A percentile compares a stretch with the other conserved stretches of the same genome.
Conservation (phyloP, 1,140 invertebrate species). For the Octopus sinensis region DNA sequence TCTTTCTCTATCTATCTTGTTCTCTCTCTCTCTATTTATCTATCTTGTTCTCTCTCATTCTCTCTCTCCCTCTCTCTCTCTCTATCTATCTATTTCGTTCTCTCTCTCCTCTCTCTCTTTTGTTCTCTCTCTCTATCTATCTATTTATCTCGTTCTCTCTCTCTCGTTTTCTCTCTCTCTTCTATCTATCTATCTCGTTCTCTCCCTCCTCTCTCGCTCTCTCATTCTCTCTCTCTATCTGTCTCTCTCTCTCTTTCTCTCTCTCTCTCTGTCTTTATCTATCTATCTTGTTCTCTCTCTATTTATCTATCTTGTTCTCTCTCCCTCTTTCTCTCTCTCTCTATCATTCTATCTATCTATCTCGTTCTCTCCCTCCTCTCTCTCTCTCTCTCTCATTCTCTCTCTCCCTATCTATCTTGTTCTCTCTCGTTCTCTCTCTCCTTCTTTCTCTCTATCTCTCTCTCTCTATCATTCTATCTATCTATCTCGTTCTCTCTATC, state of each 20-base stretch:
- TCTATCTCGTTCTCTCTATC: too few species aligned
- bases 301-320: neutral
- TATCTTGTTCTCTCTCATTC: neutral
- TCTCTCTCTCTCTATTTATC: constrained; percentile 1
- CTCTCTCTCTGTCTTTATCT: neutral
- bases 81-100: neutral
- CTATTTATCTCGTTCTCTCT: neutral
- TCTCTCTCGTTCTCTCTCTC: too few species aligned
- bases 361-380: neutral
- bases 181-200: neutral
- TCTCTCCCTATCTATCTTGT: too few species aligned
- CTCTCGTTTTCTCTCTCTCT: neutral
- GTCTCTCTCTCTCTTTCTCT: neutral
- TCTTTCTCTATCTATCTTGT: neutral
- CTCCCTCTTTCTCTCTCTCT: neutral
- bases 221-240: neutral
- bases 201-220: neutral
- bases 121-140: neutral
- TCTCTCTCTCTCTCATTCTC: neutral
- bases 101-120: constrained; percentile 3
- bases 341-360: neutral
- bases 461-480: too few species aligned
- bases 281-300: neutral
- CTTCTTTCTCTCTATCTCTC: too few species aligned
- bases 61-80: neutral